Base-by-base conservation (phyloP, 2,113 vertebrate species). In the Lepus americanus region DNA sequence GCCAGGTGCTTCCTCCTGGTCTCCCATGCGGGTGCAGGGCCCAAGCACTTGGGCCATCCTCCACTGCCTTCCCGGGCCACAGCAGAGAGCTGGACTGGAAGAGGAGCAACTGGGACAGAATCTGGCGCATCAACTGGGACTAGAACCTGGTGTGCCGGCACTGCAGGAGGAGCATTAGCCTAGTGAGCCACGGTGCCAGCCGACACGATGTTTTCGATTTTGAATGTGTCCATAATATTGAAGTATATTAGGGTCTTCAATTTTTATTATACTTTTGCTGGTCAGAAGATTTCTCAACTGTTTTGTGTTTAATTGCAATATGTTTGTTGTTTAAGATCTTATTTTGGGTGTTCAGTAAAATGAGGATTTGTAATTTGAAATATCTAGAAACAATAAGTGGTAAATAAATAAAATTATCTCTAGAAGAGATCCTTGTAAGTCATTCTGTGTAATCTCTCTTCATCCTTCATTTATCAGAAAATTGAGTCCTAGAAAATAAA, bases 351-450 rank as follows among this genome's bases (percentile, higher is more conserved):
- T 72, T 17, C 83, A 22, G 5, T 2, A 76, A 87, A 97, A 53
- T 79, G 91, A 79, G 6, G 6, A 53, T 70, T 59, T 93, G 19
- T 13, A 66, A 70, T 78, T 79, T 31, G 16, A 14, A 70, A 70
- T 76, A 13, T 69, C 27, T 14, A 29, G 13, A 94, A 95, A n/a
- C 14, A 74, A 80, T 67, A 73, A 76, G 53, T 86, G 44, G 51
- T 67, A 76, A 85, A 59, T 79, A 80, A 95, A 90, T 64, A 74
- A 88, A 44, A 80, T 94, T 59, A 55, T 1, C n/a, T 87, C 44
- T 49, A 25, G 12, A 51, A 87, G 36, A 66, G 51, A 53, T 17
- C 5, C 27, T 82, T 72, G 59, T 0, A 63, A 66, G 7, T 85
- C 11, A 83, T 74, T 22, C 53, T 64, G 4, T 39, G 51, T 63